phyloP scores from a whole-genome alignment of 1,140 invertebrate genomes.

The Hestina assimilis region DNA sequence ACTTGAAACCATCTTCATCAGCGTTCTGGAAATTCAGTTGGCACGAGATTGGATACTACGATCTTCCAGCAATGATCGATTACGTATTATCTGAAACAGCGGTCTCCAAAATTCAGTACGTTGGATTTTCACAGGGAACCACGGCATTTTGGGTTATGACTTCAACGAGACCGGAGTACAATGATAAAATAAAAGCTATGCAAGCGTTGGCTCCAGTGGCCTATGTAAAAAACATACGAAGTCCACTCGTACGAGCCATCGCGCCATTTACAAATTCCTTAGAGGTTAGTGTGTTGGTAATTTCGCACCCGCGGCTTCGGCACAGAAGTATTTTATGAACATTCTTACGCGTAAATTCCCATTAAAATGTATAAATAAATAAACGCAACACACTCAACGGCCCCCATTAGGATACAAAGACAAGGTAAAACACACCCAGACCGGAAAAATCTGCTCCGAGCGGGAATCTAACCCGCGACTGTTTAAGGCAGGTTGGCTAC shows the following conservation, averaged over 20 bases:
- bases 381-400: too few relatives aligned
- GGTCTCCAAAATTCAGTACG: conserved; percentile 79
- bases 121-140: conserved; percentile 81
- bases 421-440: too few relatives aligned
- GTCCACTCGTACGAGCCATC: conserved; percentile 81
- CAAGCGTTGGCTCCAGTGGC: conserved; percentile 86
- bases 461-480: too few relatives aligned
- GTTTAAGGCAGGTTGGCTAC: too few relatives aligned
- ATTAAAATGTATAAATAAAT: too few relatives aligned
- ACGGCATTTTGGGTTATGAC: conserved; percentile 82
- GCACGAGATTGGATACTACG: conserved; percentile 86
- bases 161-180: conserved; percentile 82
- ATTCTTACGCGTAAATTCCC: too few relatives aligned
- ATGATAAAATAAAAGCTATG: conserved; percentile 82
- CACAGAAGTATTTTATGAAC: too few relatives aligned
- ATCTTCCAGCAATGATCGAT: conserved; percentile 88
- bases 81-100: conserved; percentile 79
- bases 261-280: conserved; percentile 80
- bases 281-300: conserved; percentile 71
- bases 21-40: conserved; percentile 84
- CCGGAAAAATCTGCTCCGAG: too few relatives aligned
- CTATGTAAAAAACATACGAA: conserved; percentile 83
- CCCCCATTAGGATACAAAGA: too few relatives aligned
- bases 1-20: conserved; percentile 68
- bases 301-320: too few relatives aligned